phyloP scores from a whole-genome alignment of 2,888 invertebrate genomes.

The Lasioglossum leucozonium region DNA sequence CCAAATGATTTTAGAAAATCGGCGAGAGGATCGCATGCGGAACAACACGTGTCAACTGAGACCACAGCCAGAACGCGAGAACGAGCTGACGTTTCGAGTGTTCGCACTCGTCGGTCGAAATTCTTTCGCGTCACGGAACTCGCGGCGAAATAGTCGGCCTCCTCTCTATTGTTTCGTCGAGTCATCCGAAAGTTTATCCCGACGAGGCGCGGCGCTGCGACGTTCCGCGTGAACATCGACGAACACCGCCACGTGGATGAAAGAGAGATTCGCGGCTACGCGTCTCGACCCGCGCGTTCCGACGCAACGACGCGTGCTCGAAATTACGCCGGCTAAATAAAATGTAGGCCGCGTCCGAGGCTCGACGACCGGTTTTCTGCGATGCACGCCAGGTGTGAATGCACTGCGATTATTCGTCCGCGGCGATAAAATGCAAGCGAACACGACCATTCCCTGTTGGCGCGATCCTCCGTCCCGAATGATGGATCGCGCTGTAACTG shows the following conservation, averaged over 20 bases:
- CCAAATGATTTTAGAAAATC: not conserved
- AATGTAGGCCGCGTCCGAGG: slow-evolving; percentile 53
- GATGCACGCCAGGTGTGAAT: slow-evolving; percentile 38
- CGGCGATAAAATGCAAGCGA: not conserved
- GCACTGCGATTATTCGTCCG: slow-evolving; percentile 28
- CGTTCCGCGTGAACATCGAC: not conserved
- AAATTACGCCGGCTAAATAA: slow-evolving; percentile 31
- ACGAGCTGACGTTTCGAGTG: slow-evolving; percentile 3
- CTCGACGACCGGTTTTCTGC: slow-evolving; percentile 37
- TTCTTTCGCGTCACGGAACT: slow-evolving; percentile 37
- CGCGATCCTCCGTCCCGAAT: not conserved
- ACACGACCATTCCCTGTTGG: not conserved
- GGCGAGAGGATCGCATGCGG: slow-evolving; percentile 23
- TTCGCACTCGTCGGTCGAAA: not conserved
- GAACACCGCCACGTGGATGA: not conserved
- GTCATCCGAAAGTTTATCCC: not conserved
- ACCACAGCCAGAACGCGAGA: slow-evolving; percentile 14
- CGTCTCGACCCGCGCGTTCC: not conserved
- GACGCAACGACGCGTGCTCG: slow-evolving; percentile 12
- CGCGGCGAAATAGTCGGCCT: not conserved
- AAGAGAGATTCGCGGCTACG: not conserved
- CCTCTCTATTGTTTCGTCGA: not conserved
- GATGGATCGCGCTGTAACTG: not conserved
- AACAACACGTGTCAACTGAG: slow-evolving; percentile 26
- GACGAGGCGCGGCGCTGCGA: not conserved